These are phyloP conservation scores for Leucoptera coffeella DNA, from an alignment of 2,888 invertebrate genomes.

Conservation along the genomic window DNA sequence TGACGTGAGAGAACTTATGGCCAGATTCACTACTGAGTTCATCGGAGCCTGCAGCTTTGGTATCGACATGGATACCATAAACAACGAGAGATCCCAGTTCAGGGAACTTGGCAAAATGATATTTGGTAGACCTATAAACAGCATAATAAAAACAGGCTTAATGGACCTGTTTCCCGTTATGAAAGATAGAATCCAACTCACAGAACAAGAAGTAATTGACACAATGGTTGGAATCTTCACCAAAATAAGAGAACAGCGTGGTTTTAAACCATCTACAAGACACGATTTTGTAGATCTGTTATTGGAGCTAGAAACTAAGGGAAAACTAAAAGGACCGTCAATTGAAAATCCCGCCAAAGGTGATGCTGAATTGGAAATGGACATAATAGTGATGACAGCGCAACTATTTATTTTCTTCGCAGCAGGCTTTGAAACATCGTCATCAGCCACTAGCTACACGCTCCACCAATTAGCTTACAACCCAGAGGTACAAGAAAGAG, in stretches of 20 bases:
- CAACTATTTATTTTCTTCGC: conserved; percentile 8
- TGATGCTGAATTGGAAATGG: conserved; percentile 4
- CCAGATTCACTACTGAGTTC: conserved; percentile 7
- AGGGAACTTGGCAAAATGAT: conserved; percentile 6
- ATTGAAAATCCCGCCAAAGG: conserved; percentile 5
- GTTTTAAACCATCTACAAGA: conserved; percentile 3
- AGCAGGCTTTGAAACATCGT: conserved; percentile 16
- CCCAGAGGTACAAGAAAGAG: conserved; percentile 11
- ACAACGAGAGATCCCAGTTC: conserved; percentile 6
- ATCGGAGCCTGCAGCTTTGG: conserved; percentile 6
- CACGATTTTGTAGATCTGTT: conserved; percentile 5
- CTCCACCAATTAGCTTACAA: conserved; percentile 12
- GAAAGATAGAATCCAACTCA: conserved; percentile 1
- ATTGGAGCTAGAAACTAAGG: conserved; percentile 3
- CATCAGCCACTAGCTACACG: conserved; percentile 12
- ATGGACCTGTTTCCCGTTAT: conserved; percentile 3
- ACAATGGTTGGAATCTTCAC: conserved; percentile 1
- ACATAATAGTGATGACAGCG: conserved; percentile 6
- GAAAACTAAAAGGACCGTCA: conserved; percentile 4
- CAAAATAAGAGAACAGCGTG: conserved; percentile 3
- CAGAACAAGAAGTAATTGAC: conserved; percentile 1
- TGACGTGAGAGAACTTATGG: conserved; percentile 6
- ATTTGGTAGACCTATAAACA: conserved; percentile 1
- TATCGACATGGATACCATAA: conserved; percentile 5
- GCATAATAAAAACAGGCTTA: conserved; percentile 1